Percentiles rank a stretch among this genome's conserved stretches.
Evolutionary conservation across 1,140 invertebrate genomes (phyloP).

Genomic region (Meloidogyne hapla): DNA sequence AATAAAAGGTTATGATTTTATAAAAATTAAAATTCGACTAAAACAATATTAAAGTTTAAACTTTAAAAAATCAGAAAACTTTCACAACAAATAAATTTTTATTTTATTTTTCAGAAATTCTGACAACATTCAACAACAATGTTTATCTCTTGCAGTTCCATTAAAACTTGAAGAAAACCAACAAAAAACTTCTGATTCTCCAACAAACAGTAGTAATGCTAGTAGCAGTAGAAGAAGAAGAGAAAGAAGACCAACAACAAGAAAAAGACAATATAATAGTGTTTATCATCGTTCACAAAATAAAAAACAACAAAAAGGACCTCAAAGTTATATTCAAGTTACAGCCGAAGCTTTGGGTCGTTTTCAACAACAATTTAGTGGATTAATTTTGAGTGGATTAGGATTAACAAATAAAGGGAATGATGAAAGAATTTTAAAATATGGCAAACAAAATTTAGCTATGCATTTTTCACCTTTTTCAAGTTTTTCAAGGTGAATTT

Average conservation of each 20-base stretch:
- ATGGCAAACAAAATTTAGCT: background rate
- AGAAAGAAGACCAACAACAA: too few relatives aligned
- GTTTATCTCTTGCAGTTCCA: background rate
- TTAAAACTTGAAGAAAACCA: background rate
- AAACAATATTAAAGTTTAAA: background rate
- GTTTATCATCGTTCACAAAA: background rate
- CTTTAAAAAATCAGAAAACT: background rate
- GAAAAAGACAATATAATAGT: background rate
- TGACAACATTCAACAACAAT: background rate
- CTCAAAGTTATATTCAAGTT: background rate
- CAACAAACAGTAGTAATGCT: background rate
- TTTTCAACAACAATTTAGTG: slow-evolving; percentile 1
- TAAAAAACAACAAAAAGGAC: background rate
- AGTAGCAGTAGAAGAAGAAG: background rate
- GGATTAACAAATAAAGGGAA: background rate
- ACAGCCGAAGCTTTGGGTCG: background rate
- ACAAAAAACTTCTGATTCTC: background rate
- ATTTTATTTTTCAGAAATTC: background rate
- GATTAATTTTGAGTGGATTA: background rate
- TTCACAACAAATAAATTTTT: background rate
- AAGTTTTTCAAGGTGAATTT: background rate
- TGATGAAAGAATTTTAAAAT: too few relatives aligned
- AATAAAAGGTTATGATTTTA: background rate
- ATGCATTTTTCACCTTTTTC: background rate
- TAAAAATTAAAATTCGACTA: background rate